Percentiles rank a stretch among this genome's conserved stretches.
phyloP scores from a whole-genome alignment of 1,140 invertebrate genomes.

The Propsilocerus akamusi region DNA sequence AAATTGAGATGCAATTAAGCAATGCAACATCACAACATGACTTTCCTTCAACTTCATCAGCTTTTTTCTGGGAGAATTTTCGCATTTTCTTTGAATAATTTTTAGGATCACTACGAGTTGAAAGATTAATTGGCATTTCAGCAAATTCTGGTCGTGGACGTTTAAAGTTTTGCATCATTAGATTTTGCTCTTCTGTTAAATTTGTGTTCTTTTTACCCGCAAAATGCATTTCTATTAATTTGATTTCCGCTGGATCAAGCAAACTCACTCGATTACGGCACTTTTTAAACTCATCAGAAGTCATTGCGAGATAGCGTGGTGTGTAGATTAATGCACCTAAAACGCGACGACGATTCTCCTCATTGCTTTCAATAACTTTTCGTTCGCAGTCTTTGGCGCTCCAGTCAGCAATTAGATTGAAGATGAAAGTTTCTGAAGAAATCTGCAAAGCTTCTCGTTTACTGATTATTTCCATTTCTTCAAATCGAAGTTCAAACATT shows the following conservation, averaged over 20 bases:
- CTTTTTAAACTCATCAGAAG: constrained; percentile 14
- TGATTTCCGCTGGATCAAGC: constrained; percentile 15
- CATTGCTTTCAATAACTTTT: constrained; percentile 16
- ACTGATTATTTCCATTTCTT: constrained; percentile 21
- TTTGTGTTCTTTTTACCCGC: constrained; percentile 22
- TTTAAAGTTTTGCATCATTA: constrained; percentile 20
- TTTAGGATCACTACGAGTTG: constrained; percentile 20
- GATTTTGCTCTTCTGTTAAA: constrained; percentile 19
- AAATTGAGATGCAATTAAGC: constrained; percentile 20
- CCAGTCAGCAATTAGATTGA: constrained; percentile 20
- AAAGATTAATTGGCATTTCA: constrained; percentile 22
- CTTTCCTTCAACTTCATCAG: constrained; percentile 14
- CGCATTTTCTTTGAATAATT: constrained; percentile 24
- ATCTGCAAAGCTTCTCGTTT: constrained; percentile 19
- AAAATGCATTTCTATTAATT: constrained; percentile 15
- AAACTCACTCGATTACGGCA: constrained; percentile 19
- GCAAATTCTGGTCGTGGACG: constrained; percentile 19
- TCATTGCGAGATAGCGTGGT: constrained; percentile 20
- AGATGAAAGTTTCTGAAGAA: constrained; percentile 17
- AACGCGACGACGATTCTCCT: constrained; percentile 20
- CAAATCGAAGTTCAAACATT: constrained; percentile 18
- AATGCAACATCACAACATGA: constrained; percentile 20
- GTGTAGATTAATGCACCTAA: constrained; percentile 19
- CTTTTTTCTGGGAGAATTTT: constrained; percentile 9
- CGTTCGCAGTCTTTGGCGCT: constrained; percentile 19